Base-by-base conservation (phyloP, 2,797 vertebrate species). In the Gobionotothen gibberifrons region DNA sequence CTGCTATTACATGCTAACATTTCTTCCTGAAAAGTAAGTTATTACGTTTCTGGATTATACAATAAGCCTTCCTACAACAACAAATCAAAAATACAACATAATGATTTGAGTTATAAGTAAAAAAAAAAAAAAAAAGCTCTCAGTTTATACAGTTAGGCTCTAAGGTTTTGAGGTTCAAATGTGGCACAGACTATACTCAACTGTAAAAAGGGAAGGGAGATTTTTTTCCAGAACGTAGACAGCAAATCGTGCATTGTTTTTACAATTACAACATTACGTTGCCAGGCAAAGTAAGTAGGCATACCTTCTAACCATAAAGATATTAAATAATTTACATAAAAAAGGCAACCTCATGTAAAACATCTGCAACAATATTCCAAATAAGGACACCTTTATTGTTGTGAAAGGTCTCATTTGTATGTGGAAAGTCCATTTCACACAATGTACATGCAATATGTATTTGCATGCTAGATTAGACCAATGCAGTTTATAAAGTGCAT, bases 391-490 rank as follows among this genome's bases (percentile, higher is more conserved):
- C 43, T 36, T 36, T 36, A 36, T 36, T 7, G 32, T 36, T 46
- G 59, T 49, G 39, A 64, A 53, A 73, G 49, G 44, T n/a, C n/a
- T 5, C 55, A 46, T 76, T 29, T 36, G 32, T 36, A 9, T 36
- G 12, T 17, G 9, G 2, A 36, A 36, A 36, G 32, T 1, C 9
- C 8, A 64, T 75, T 62, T 76, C 13, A 47, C 42, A 22, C 26
- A 32, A 17, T 63, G 76, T 70, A 59, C 55, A 81, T 13, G 9
- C 48, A 5, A 69, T 21, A 40, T 59, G 22, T 29, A 32, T 61
- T 26, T 68, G 19, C 62, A 76, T 72, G 47, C 26, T 39, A 3
- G 1, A 44, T 59, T 48, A 53, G 14, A 72, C 29, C n/a, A 48
- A 47, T 42, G 16, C 9, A 42, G 13, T 46, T 51, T 10, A 8